Conservation (phyloP, 2,888 invertebrate species). For the Chironomus tentans region DNA sequence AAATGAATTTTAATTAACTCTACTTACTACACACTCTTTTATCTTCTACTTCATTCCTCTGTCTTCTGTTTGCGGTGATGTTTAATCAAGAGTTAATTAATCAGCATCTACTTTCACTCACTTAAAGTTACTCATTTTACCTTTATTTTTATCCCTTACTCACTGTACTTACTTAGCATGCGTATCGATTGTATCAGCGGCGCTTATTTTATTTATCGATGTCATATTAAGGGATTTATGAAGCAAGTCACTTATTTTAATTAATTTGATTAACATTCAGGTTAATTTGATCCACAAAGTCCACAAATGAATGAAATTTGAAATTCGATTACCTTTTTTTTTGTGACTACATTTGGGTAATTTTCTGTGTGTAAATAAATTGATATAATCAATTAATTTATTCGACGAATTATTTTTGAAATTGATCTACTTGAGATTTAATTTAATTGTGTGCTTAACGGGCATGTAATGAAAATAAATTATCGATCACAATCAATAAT, state of each 20-base stretch:
- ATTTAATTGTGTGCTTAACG: no score
- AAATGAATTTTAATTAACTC: background rate
- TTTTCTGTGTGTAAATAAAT: no score
- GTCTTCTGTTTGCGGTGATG: background rate
- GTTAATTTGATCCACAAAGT: background rate
- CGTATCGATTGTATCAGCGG: background rate
- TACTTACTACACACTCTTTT: background rate
- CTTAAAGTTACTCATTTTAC: background rate
- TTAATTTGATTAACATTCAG: background rate
- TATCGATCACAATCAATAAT: no score
- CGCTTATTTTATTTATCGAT: background rate
- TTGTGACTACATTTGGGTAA: no score
- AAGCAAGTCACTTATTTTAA: background rate
- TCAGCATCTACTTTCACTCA: background rate
- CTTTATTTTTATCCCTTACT: background rate
- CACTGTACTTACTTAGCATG: background rate
- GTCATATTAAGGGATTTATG: background rate
- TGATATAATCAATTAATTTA: no score
- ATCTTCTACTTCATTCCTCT: background rate
- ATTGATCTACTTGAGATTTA: no score
- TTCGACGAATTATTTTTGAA: no score
- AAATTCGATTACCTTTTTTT: background rate
- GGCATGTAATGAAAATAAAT: no score
- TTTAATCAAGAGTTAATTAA: constrained; percentile 3
- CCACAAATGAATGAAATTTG: background rate